Conservation (phyloP, 2,113 vertebrate genomes). For the Recurvirostra avosetta region DNA sequence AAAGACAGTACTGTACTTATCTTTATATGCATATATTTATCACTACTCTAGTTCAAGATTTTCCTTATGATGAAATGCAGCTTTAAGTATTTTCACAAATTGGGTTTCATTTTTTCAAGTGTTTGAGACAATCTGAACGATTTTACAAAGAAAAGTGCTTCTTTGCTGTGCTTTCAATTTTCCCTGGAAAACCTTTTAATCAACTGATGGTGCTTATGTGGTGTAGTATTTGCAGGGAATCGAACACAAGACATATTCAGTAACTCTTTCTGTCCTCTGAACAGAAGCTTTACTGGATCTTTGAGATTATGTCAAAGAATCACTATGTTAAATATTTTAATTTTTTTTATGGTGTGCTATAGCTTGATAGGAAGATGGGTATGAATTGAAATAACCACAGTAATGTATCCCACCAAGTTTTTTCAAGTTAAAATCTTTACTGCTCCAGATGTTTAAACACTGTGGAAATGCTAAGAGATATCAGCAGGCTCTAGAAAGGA, state of each 20-base stretch:
- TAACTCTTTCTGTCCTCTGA: background rate
- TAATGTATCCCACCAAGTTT: background rate
- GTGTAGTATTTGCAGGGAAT: background rate
- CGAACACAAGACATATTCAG: background rate
- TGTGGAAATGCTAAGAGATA: background rate
- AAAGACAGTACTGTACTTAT: background rate
- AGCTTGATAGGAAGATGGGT: background rate
- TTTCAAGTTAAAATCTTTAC: background rate
- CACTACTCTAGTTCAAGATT: background rate
- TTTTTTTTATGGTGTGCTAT: background rate
- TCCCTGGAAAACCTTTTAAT: background rate
- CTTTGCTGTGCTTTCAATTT: background rate
- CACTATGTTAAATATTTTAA: background rate
- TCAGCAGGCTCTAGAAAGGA: background rate
- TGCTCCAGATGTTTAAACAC: background rate
- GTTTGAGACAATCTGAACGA: background rate
- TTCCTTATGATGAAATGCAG: background rate
- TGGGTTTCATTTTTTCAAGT: background rate
- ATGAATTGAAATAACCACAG: background rate
- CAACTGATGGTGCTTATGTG: background rate
- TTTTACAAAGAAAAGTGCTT: conserved; percentile 11
- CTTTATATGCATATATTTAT: background rate
- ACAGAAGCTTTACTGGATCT: background rate
- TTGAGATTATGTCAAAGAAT: background rate
- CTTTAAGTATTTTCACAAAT: conserved; percentile 21